Base-by-base conservation (phyloP, 1,140 invertebrate species). In the Drosophila seguyi region DNA sequence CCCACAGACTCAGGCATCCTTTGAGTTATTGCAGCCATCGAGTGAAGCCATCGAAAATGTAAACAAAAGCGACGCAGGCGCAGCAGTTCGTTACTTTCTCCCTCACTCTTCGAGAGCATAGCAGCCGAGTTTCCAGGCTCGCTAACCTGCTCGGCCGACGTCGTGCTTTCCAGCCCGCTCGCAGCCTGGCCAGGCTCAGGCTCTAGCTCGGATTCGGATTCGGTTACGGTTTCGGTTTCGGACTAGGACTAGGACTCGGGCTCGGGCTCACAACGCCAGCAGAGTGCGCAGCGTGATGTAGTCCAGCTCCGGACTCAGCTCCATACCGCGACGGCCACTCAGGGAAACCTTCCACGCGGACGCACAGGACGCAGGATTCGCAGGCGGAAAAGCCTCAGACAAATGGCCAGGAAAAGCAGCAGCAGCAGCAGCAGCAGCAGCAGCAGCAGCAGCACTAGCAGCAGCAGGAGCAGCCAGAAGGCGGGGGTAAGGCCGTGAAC, bases 41-140 rank as follows among this genome's bases (percentile, higher is more conserved):
- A 77, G 20, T 52, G 48, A 76, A 75, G 62, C 56, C 55, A 72
- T 84, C 68, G 69, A 88, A 88, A 90, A 88, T 88, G 84, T 88
- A 88, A 88, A 88, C 84, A 88, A 88, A 84, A 77, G 73, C 62
- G 75, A 83, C 84, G 84, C 84, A 90, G 65, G 84, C 84, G 84
- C 84, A 87, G 63, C 81, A 85, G 53, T 78, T 68, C 56, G 52
- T 60, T 42, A 59, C 39, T 79, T 47, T 69, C 55, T 75, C 71
- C 53, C 75, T 59, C 66, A 76, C 75, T 77, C 69, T 66, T 29
- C 29, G 48, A 67, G 62, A 27, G 29, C 56, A 13, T 16, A 65
- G 38, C 16, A 47, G 50, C 68, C 67, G 69, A 73, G 53, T 44
- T 73, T 73, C 69, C 69, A 73, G 68, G 52, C 65, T 36, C 25